phyloP scores from a whole-genome alignment of 2,113 vertebrate species.

The Nibea albiflora region DNA sequence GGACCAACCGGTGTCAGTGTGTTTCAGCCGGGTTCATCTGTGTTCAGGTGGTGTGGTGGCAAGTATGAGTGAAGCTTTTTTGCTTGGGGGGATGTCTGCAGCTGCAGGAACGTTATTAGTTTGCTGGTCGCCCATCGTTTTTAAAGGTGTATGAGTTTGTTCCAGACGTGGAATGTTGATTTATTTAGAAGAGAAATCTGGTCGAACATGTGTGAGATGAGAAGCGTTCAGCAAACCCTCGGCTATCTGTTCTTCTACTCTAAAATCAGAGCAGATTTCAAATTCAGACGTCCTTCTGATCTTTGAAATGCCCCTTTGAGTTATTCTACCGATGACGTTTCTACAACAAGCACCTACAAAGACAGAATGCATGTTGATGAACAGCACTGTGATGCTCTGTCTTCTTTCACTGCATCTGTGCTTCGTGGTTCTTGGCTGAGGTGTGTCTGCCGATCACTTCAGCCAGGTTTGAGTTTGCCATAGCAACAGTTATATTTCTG shows the following conservation, averaged over 20 bases:
- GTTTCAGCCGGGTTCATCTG: not conserved
- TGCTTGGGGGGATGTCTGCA: not conserved
- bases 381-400: not conserved
- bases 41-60: not conserved
- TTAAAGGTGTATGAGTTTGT: not conserved
- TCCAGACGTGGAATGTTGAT: not conserved
- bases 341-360: too few relatives aligned
- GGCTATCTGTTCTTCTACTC: too few relatives aligned
- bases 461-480: conserved; percentile 39
- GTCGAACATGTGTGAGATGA: not conserved
- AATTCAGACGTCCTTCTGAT: too few relatives aligned
- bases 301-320: too few relatives aligned
- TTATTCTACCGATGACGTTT: too few relatives aligned
- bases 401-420: not conserved
- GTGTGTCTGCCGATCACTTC: not conserved
- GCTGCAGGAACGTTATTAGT: not conserved
- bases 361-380: too few relatives aligned
- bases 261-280: too few relatives aligned
- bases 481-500: conserved; percentile 37
- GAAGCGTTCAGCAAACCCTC: not conserved
- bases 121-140: not conserved
- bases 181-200: not conserved
- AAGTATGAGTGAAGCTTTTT: not conserved
- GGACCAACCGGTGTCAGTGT: not conserved
- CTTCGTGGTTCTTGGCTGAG: conserved; percentile 16